A percentile compares a stretch with the other conserved stretches of the same genome.
phyloP scores from a whole-genome alignment of 2,113 vertebrate species.

The Ailuropoda melanoleuca region DNA sequence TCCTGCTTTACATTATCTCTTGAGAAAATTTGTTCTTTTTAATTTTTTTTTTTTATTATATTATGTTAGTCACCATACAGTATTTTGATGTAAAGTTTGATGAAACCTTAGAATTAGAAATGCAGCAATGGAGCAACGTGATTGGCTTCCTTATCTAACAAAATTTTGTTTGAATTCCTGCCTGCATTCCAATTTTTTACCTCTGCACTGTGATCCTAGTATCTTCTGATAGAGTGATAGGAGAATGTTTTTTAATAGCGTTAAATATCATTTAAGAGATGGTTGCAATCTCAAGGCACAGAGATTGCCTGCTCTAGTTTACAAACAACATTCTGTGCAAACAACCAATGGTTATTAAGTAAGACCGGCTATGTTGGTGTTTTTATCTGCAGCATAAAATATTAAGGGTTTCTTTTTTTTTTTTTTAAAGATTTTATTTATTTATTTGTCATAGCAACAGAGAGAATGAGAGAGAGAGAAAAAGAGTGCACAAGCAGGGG shows the following conservation, averaged over 20 bases:
- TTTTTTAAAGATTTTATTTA: neutral
- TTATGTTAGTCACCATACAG: too few species aligned
- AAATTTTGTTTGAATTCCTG: neutral
- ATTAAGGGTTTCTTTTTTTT: neutral
- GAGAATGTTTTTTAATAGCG: neutral
- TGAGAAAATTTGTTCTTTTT: neutral
- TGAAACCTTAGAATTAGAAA: neutral
- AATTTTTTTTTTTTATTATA: too few species aligned
- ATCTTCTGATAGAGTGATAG: neutral
- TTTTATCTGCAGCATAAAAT: neutral
- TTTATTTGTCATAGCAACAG: neutral
- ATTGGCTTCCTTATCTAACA: neutral
- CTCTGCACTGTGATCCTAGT: neutral
- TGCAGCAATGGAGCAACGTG: neutral
- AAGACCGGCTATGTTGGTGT: neutral
- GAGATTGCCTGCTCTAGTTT: neutral
- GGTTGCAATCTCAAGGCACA: neutral
- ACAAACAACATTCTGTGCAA: neutral
- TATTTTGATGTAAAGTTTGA: too few species aligned
- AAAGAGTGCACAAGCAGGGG: neutral
- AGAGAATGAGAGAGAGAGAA: neutral
- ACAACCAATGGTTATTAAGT: neutral
- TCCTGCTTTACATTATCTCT: neutral
- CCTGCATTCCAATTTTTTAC: neutral
- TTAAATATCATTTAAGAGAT: neutral